Evolutionary conservation across 2,888 invertebrate species (phyloP).

Genomic region (Polymixis lichenea): DNA sequence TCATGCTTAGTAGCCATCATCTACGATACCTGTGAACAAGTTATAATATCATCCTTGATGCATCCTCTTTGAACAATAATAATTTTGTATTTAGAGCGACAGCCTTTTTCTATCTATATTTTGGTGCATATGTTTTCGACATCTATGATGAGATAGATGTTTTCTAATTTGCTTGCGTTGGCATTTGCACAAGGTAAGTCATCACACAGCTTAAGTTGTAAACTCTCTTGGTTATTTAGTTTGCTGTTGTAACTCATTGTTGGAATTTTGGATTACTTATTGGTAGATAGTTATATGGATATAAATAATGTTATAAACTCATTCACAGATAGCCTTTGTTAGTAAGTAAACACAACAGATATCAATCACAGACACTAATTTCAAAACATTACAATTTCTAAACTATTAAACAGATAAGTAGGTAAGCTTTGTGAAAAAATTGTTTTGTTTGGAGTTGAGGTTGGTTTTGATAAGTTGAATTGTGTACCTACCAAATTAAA

Average conservation of each 20-base stretch:
- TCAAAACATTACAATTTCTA: slow-evolving; percentile 20
- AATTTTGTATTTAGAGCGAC: background rate
- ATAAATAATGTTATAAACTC: slow-evolving; percentile 61
- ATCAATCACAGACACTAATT: slow-evolving; percentile 26
- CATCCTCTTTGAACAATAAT: slow-evolving; percentile 7
- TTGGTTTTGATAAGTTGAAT: slow-evolving; percentile 12
- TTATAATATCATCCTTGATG: slow-evolving; percentile 64
- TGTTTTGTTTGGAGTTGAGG: slow-evolving; percentile 30
- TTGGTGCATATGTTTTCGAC: background rate
- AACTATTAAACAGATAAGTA: slow-evolving; percentile 19
- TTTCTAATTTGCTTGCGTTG: background rate
- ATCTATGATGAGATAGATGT: background rate
- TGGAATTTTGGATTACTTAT: background rate
- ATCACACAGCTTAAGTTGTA: slow-evolving; percentile 24
- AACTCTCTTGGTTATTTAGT: slow-evolving; percentile 4
- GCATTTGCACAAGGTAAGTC: slow-evolving; percentile 2
- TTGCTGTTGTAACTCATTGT: background rate
- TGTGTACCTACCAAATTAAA: slow-evolving; percentile 10
- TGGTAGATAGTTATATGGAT: background rate
- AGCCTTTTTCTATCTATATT: background rate
- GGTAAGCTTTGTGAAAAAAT: slow-evolving; percentile 27
- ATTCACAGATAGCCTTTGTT: slow-evolving; percentile 69
- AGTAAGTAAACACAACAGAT: slow-evolving; percentile 48
- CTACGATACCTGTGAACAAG: slow-evolving; percentile 87
- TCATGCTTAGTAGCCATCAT: slow-evolving; percentile 87